Evolutionary conservation across 2,113 vertebrate species (phyloP).

Genomic region (Calidris pygmaea): DNA sequence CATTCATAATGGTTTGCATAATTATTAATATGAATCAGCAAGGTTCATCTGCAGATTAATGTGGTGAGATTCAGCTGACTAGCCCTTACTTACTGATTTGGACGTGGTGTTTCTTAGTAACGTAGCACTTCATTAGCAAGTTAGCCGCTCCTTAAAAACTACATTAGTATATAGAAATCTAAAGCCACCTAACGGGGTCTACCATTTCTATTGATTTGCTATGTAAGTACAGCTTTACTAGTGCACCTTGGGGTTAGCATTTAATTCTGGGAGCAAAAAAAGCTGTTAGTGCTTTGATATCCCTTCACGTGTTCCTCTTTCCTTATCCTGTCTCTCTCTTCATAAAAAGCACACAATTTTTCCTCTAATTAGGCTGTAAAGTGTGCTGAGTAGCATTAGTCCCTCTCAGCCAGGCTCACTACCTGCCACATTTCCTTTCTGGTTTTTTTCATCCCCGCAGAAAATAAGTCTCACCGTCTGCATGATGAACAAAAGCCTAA

Average conservation of each 20-base stretch:
- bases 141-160: constrained; percentile 35
- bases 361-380: constrained; percentile 74
- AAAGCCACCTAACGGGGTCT: constrained; percentile 29
- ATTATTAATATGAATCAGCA: constrained; percentile 24
- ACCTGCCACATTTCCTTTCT: constrained; percentile 55
- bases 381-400: constrained; percentile 62
- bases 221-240: constrained; percentile 43
- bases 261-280: constrained; percentile 66
- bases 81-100: background rate
- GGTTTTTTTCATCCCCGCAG: constrained; percentile 17
- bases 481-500: constrained; percentile 28
- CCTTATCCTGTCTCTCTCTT: constrained; percentile 42
- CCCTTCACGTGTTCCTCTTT: constrained; percentile 40
- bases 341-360: constrained; percentile 71
- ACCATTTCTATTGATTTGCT: constrained; percentile 62
- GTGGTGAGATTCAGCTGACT: background rate
- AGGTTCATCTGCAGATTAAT: background rate
- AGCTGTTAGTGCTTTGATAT: constrained; percentile 46
- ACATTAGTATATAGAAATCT: constrained; percentile 18
- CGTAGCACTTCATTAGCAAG: constrained; percentile 7
- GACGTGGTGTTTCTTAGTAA: constrained; percentile 39
- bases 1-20: background rate
- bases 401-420: constrained; percentile 45
- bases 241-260: constrained; percentile 31
- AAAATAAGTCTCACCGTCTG: background rate